Percentiles rank a stretch among this genome's conserved stretches.
phyloP scores from a whole-genome alignment of 64 coral and sea anemone genomes.

The Platygyra sinensis region DNA sequence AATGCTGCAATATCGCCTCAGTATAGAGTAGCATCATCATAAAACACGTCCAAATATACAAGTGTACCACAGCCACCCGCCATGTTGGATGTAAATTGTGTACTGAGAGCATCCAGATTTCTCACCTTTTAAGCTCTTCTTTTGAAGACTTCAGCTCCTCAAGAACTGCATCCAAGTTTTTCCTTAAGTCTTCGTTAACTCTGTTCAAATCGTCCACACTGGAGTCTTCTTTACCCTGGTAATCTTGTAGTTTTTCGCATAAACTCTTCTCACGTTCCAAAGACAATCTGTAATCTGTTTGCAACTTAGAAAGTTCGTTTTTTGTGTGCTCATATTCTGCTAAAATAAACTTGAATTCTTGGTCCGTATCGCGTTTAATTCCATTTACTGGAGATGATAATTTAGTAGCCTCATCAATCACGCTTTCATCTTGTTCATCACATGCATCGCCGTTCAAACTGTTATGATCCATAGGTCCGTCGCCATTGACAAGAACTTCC shows the following conservation, averaged over 20 bases:
- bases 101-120: background rate
- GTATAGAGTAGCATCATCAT: background rate
- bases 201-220: conserved; percentile 78
- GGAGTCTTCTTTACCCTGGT: conserved; percentile 80
- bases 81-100: background rate
- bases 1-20: background rate
- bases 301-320: conserved; percentile 75
- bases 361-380: conserved; percentile 12
- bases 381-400: conserved; percentile 28
- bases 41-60: background rate
- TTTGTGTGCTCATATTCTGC: conserved; percentile 84
- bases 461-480: background rate
- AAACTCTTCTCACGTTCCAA: conserved; percentile 82
- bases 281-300: conserved; percentile 75
- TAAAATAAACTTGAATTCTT: conserved; percentile 65
- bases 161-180: conserved; percentile 66
- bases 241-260: conserved; percentile 83
- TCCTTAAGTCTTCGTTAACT: conserved; percentile 86
- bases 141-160: conserved; percentile 77
- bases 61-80: background rate
- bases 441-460: conserved; percentile 9
- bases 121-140: conserved; percentile 82
- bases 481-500: conserved; percentile 27
- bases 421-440: background rate
- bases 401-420: background rate